These are phyloP conservation scores for Pteronura brasiliensis DNA, from an alignment of 2,113 vertebrate genomes.

Conservation along the genomic window DNA sequence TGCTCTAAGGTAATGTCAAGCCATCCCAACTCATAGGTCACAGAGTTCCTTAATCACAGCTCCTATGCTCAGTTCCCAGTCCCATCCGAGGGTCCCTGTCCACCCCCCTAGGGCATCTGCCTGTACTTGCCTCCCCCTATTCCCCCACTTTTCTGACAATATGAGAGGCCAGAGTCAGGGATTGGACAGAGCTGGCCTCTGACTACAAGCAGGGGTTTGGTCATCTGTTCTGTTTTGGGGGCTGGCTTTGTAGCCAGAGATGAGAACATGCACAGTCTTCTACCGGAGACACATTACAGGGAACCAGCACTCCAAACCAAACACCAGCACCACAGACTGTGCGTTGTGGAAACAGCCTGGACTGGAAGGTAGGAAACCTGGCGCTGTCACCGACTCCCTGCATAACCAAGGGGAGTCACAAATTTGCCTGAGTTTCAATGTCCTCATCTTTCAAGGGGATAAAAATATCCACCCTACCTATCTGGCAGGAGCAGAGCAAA, in stretches of 20 bases:
- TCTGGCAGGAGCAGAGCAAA: constrained; percentile 22
- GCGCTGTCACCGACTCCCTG: background rate
- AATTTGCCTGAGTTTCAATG: background rate
- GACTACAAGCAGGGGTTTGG: background rate
- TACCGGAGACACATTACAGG: background rate
- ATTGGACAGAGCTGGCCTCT: background rate
- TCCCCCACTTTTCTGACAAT: background rate
- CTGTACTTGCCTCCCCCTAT: background rate
- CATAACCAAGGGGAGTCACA: background rate
- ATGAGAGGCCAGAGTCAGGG: background rate
- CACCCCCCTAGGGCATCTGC: background rate
- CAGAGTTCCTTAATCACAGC: background rate
- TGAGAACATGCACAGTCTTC: background rate
- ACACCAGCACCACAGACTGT: background rate
- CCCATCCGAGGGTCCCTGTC: background rate
- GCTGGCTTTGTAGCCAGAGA: background rate
- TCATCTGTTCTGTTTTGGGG: background rate
- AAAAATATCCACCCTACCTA: constrained; percentile 42
- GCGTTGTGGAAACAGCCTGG: constrained; percentile 25
- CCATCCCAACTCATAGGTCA: background rate
- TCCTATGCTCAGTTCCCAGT: background rate
- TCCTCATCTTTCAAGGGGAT: constrained; percentile 55
- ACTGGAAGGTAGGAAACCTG: constrained; percentile 29
- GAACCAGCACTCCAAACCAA: constrained; percentile 33
- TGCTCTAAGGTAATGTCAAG: background rate